phyloP scores from a whole-genome alignment of 2,113 vertebrate genomes.

The Electrona antarctica region DNA sequence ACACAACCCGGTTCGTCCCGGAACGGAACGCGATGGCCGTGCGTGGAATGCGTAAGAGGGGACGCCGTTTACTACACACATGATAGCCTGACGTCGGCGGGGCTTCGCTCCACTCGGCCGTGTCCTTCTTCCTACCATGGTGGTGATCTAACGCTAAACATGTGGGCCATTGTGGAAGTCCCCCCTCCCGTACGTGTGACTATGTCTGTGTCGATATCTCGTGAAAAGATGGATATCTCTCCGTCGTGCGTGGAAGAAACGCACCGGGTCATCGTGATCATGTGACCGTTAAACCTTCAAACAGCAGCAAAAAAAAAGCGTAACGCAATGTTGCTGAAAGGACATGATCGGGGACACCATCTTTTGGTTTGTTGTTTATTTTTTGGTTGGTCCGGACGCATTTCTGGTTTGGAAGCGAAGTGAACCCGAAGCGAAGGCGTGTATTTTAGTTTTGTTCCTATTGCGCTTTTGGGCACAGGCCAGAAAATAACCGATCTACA shows the following conservation, averaged over 20 bases:
- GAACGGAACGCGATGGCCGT: conserved; percentile 25
- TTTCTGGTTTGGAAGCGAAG: conserved; percentile 45
- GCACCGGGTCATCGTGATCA: conserved; percentile 21
- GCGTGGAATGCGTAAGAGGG: conserved; percentile 64
- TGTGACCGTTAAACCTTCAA: conserved; percentile 48
- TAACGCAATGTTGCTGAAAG: conserved; percentile 10
- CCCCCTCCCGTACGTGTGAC: conserved; percentile 57
- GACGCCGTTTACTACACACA: conserved; percentile 39
- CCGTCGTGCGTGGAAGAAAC: conserved; percentile 37
- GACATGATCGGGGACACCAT: conserved; percentile 11
- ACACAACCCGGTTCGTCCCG: conserved; percentile 41
- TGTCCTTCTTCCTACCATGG: conserved; percentile 38
- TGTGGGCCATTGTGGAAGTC: no score
- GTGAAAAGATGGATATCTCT: conserved; percentile 1
- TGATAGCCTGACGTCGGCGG: background rate
- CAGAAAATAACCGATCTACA: no score
- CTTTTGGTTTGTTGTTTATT: background rate
- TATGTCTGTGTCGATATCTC: conserved; percentile 27
- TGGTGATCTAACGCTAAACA: conserved; percentile 39
- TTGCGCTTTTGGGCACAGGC: conserved; percentile 55
- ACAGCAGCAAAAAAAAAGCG: conserved; percentile 16
- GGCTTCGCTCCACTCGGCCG: conserved; percentile 38
- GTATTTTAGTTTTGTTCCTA: conserved; percentile 48
- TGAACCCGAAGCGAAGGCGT: conserved; percentile 8
- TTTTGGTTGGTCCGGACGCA: conserved; percentile 34